Evolutionary conservation across 2,888 invertebrate genomes (phyloP).

Genomic region (Macaria notata): DNA sequence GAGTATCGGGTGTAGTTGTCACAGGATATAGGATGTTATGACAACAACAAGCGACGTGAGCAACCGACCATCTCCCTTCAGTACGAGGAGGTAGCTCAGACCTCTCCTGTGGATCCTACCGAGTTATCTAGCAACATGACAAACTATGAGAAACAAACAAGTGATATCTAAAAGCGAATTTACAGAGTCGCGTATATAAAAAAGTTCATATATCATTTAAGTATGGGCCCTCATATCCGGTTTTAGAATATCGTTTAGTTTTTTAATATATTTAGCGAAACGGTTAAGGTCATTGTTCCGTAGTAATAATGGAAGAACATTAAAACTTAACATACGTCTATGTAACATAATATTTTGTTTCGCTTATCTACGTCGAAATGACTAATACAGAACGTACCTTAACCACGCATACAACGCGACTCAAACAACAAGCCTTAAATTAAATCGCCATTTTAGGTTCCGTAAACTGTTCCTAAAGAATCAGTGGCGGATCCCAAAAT

Average conservation of each 20-base stretch:
- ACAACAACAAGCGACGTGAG: constrained; percentile 28
- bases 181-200: constrained; percentile 49
- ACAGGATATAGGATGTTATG: constrained; percentile 17
- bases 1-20: constrained; percentile 27
- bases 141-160: constrained; percentile 45
- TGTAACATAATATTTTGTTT: constrained; percentile 57
- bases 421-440: too few species aligned
- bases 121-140: constrained; percentile 30
- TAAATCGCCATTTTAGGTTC: too few species aligned
- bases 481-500: too few species aligned
- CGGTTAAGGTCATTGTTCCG: constrained; percentile 48
- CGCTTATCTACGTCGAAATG: constrained; percentile 48
- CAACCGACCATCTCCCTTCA: constrained; percentile 33
- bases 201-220: constrained; percentile 43
- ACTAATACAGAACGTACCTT: constrained; percentile 58
- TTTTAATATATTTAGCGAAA: constrained; percentile 31
- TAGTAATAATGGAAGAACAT: constrained; percentile 71
- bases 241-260: constrained; percentile 26
- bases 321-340: constrained; percentile 61
- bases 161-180: constrained; percentile 44
- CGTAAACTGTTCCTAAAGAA: too few species aligned
- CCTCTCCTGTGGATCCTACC: constrained; percentile 13
- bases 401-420: constrained; percentile 36
- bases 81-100: constrained; percentile 24
- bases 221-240: constrained; percentile 57